Evolutionary conservation across 2,888 invertebrate genomes (phyloP), one percentile per base, ranked within the genome.

Genomic region (Andrena praecox): DNA sequence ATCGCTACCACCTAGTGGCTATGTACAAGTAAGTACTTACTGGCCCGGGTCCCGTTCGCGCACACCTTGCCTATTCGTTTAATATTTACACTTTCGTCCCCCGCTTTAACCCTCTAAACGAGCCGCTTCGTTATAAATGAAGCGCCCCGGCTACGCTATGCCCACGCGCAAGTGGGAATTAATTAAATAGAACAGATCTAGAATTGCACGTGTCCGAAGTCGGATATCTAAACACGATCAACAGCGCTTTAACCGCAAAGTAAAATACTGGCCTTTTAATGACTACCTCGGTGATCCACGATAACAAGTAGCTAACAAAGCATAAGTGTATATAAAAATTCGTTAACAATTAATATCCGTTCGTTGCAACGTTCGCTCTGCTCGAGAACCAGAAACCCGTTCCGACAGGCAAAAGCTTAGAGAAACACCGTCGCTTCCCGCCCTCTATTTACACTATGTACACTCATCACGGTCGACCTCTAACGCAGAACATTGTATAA

Each of bases 1-100:
- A 68, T 83, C 69, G 64, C 66, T 80, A 76, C 72, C 33, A 52
- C 64, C 33, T 80, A 81, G 31, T 67, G 60, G 80, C 80, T 86
- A 85, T 89, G 78, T 90, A 90, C 89, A 90, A 80, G 79, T 74
- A 85, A 85, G 82, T 88, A 88, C 88, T 84, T 88, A 91, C 91
- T 91, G 91, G 91, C 91, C 90, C 88, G 85, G 88, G 90, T 91
- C 91, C 91, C 91, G 80, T 87, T 85, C 69, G 77, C 85, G 70
- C 84, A 82, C 80, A 82, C 72, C 84, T 84, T 79, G 70, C 69
- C 78, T 73, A 82, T 74, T 75, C 35, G 48, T 72, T 85, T 42
- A 48, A 60, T 59, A 88, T 86, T 83, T 88, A 88, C 88, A 88
- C 68, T 66, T 78, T 73, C 66, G 62, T 76, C 59, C 73, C 72